phyloP scores from a whole-genome alignment of 1,140 invertebrate genomes.

The Cataglyphis hispanica region DNA sequence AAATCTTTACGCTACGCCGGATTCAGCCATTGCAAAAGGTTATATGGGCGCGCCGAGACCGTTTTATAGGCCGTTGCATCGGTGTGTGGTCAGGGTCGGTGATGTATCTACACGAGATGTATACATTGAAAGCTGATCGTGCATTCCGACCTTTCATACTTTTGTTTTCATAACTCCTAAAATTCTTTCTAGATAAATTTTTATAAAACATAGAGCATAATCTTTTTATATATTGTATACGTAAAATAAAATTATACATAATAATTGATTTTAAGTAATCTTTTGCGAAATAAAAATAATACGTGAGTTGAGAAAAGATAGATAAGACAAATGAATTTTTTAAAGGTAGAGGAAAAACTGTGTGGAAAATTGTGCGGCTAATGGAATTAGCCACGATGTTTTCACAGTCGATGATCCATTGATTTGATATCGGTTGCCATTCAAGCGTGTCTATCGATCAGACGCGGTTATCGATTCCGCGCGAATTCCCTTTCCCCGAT shows the following conservation, averaged over 20 bases:
- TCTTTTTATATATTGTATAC: background rate
- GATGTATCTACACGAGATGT: background rate
- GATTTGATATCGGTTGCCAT: constrained; percentile 27
- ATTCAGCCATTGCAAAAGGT: constrained; percentile 42
- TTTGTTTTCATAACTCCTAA: constrained; percentile 5
- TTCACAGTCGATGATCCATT: constrained; percentile 28
- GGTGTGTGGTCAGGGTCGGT: constrained; percentile 22
- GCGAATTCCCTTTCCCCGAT: constrained; percentile 32
- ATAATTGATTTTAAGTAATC: background rate
- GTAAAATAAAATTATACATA: no score
- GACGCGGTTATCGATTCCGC: constrained; percentile 13
- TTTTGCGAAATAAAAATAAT: background rate
- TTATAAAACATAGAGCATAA: background rate
- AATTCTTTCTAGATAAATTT: background rate
- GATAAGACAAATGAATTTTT: background rate
- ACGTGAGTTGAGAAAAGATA: background rate
- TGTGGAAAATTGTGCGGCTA: background rate
- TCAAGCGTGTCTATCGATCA: constrained; percentile 28
- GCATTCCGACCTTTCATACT: constrained; percentile 42
- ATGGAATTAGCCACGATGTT: constrained; percentile 20
- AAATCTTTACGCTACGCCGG: constrained; percentile 29
- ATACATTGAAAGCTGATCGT: constrained; percentile 17
- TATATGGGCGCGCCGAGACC: constrained; percentile 49
- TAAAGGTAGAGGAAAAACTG: background rate
- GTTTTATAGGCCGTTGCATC: constrained; percentile 34